Conservation (phyloP, 1,140 invertebrate species). For the Varroa destructor region DNA sequence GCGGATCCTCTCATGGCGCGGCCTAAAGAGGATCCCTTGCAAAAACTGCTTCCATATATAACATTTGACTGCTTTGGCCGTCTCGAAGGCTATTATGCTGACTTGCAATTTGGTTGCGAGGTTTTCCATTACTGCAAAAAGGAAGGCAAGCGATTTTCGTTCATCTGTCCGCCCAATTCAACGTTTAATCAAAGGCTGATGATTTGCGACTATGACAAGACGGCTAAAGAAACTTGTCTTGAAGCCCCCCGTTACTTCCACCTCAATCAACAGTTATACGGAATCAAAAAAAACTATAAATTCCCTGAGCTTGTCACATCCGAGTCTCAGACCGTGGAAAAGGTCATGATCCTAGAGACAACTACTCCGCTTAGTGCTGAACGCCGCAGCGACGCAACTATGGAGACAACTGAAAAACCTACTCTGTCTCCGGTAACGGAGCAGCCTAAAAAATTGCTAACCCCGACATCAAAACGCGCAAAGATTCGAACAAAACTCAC, state of each 20-base stretch:
- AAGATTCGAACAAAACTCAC: constrained; percentile 14
- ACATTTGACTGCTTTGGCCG: constrained; percentile 36
- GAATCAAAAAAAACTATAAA: constrained; percentile 18
- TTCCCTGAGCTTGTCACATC: constrained; percentile 17
- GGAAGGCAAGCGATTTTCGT: constrained; percentile 35
- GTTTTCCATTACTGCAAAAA: constrained; percentile 37
- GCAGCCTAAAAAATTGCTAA: neutral
- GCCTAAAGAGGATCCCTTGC: constrained; percentile 26
- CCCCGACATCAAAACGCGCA: constrained; percentile 5
- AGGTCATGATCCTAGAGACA: neutral
- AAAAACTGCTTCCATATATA: constrained; percentile 32
- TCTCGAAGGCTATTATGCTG: constrained; percentile 36
- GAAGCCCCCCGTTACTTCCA: constrained; percentile 13
- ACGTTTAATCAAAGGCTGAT: constrained; percentile 36
- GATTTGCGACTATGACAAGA: constrained; percentile 34
- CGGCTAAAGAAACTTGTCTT: neutral
- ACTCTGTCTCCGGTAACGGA: neutral
- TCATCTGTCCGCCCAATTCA: constrained; percentile 34
- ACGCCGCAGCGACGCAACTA: neutral
- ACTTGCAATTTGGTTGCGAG: constrained; percentile 36
- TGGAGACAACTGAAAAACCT: neutral
- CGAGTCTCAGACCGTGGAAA: constrained; percentile 21
- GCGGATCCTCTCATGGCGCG: constrained; percentile 2
- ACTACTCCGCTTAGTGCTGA: constrained; percentile 3
- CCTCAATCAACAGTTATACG: constrained; percentile 19